These are phyloP conservation scores for Lamellibrachia satsuma DNA, from an alignment of 2,888 invertebrate genomes.

Conservation along the genomic window DNA sequence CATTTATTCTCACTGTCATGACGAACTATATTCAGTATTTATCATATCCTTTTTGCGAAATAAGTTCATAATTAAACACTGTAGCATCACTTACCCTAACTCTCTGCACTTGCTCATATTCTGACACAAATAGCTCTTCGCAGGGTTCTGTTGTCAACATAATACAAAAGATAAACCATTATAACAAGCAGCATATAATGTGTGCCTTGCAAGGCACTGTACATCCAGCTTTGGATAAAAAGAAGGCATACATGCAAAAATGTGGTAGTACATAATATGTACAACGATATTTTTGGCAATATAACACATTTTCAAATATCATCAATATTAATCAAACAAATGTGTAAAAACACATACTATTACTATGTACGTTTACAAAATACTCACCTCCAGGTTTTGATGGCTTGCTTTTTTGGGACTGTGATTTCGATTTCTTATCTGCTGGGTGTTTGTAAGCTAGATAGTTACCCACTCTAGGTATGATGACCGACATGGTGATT, in stretches of 20 bases:
- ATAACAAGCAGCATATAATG: not conserved
- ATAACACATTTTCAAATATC: too few relatives aligned
- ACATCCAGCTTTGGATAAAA: too few relatives aligned
- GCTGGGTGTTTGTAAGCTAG: not conserved
- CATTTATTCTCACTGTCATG: not conserved
- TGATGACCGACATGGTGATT: not conserved
- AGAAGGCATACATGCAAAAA: too few relatives aligned
- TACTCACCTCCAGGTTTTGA: not conserved
- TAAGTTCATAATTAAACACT: not conserved
- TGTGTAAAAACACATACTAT: not conserved
- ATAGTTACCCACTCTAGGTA: not conserved
- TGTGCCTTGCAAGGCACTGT: too few relatives aligned
- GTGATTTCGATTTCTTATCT: not conserved
- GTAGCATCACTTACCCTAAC: not conserved
- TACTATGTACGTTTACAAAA: not conserved
- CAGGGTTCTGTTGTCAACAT: not conserved
- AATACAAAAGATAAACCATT: not conserved
- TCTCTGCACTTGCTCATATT: slow-evolving; percentile 10
- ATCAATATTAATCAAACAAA: too few relatives aligned
- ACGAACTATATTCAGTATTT: not conserved
- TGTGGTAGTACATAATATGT: too few relatives aligned
- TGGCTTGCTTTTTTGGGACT: not conserved
- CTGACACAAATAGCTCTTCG: not conserved
- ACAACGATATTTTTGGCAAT: too few relatives aligned
- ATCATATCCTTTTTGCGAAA: not conserved